Percentiles rank a stretch among this genome's conserved stretches.
phyloP scores from a whole-genome alignment of 2,113 vertebrate species.

The Xiphophorus maculatus region DNA sequence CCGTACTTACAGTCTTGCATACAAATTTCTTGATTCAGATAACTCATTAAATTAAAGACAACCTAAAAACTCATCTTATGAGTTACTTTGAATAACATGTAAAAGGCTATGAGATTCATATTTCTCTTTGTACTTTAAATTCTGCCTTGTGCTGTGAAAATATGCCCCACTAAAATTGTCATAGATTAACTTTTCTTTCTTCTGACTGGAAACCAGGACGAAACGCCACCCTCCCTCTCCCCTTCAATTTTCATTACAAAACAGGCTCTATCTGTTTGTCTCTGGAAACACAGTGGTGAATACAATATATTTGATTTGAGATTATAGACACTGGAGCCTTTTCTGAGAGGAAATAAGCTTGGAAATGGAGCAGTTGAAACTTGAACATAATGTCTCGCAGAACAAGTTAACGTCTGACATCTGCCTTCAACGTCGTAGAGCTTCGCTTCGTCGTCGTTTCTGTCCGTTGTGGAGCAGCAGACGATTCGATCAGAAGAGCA shows the following conservation, averaged over 20 bases:
- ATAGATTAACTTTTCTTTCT: neutral
- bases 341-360: conserved; percentile 74
- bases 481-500: neutral
- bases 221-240: conserved; percentile 6
- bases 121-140: too few relatives aligned
- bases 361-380: conserved; percentile 73
- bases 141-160: too few relatives aligned
- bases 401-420: conserved; percentile 16
- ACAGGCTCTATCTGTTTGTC: conserved; percentile 1
- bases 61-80: too few relatives aligned
- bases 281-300: conserved; percentile 57
- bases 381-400: conserved; percentile 64
- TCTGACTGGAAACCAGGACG: conserved; percentile 51
- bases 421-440: neutral
- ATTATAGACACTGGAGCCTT: conserved; percentile 63
- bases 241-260: neutral
- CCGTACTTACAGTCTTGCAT: neutral
- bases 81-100: too few relatives aligned
- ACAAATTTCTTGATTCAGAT: too few relatives aligned
- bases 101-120: too few relatives aligned
- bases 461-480: neutral
- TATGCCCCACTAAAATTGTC: neutral
- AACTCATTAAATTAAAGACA: too few relatives aligned
- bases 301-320: conserved; percentile 74
- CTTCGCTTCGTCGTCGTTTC: neutral